Base-by-base conservation (phyloP, 2,888 invertebrate genomes). In the Marronus borbonicus region DNA sequence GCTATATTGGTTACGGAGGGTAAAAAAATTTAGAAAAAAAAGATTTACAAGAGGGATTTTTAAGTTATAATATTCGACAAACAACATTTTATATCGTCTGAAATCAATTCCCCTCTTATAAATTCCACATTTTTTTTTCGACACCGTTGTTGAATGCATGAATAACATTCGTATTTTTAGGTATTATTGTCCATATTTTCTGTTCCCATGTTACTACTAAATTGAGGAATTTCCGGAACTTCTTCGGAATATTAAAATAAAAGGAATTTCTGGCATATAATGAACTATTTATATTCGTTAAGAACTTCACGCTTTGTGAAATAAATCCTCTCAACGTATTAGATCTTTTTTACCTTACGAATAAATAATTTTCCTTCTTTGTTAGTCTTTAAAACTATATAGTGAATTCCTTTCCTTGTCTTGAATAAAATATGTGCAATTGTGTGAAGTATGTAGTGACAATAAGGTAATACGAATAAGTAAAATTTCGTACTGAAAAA, bases 151-250 rank as follows among this genome's bases (percentile, higher is more conserved):
- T 8, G 31, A 31, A 31, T 31, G 28, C 20, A 20, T 60, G 28
- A 60, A 24, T 24, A 49, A 50, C 49, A 20, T 50, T 20, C 10
- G 20, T 68, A 68, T 68, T 68, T 68, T 68, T 68, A 68, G 68
- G 68, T 68, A 68, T 39, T 31, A 65, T 49, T 68, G 68, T 49
- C 68, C 68, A 68, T 68, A 44, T 50, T 68, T 49, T 20, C 8
- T 36, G 17, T 68, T 49, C 68, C 66, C 68, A 68, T 68, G 68
- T 50, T 68, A 68, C 68, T 68, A 68, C 68, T 68, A 68, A 68
- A 68, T 68, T 49, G 49, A 49, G 28, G 49, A 44, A 68, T 68
- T 24, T 49, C 28, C 24, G 20, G 49, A 24, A 68, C 68, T 68
- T 24, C 44, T 49, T 17, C 28, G 68, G 68, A 68, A 68, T 68